Base-by-base conservation (phyloP, 1,140 invertebrate species). In the Bombyx mandarina region DNA sequence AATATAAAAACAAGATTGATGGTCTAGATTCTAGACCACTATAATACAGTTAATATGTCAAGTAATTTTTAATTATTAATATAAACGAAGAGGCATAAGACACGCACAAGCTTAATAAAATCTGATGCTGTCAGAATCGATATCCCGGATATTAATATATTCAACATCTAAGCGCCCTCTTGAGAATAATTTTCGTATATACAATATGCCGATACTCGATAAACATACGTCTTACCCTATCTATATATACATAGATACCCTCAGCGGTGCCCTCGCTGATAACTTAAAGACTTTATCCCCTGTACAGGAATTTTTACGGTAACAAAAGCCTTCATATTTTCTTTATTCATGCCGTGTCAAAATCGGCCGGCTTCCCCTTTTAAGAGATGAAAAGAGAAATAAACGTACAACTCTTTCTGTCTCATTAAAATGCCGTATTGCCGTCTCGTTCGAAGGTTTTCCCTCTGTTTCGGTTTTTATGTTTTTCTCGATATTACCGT, bases 251-350 rank as follows among this genome's bases (percentile, higher is more conserved):
- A 63, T 58, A 65, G 58, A 66, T 73, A 65, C 71, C 78, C 75
- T 76, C 69, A 68, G 67, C 68, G 62, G 65, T 68, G 63, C 69
- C 77, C 77, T 71, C 75, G 43, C 50, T 82, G 82, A 86, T 86
- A 85, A 83, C 82, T 85, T 85, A 85, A 86, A 86, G 80, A 86
- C 83, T 86, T 85, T 79, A 86, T 86, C 82, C 82, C 80, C 72
- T 81, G 77, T 82, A 81, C 71, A 77, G 80, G 82, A 86, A 86
- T 86, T 86, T 86, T 86, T 86, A 86, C 82, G 76, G 79, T 73
- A 79, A 86, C 82, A 86, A 86, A 84, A 83, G 79, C 83, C 70
- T 83, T 85, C 83, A 86, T 86, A 86, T 86, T 86, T 86, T 86
- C 83, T 86, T 86, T 86, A 85, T 86, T 86, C 83, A 78, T 82